Percentiles rank a stretch among this genome's conserved stretches.
Evolutionary conservation across 2,797 vertebrate genomes (phyloP).

Genomic region (Chaetodon trifasciatus): DNA sequence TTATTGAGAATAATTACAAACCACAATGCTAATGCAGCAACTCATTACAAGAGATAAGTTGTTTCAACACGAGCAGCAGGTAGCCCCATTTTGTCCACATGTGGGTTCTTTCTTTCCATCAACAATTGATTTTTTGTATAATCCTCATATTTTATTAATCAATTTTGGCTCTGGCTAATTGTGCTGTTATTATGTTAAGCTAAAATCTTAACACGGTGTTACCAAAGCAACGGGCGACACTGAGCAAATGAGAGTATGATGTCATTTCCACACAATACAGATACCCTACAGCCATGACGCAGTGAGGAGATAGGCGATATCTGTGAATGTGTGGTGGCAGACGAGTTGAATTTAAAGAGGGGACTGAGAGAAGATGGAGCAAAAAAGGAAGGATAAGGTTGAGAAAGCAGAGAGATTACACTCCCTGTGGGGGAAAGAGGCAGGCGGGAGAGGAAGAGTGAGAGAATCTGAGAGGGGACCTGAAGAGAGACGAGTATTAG

Average conservation of each 20-base stretch:
- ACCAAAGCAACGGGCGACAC: slow-evolving; percentile 44
- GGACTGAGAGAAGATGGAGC: slow-evolving; percentile 40
- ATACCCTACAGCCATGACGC: slow-evolving; percentile 38
- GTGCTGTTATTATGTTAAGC: slow-evolving; percentile 20
- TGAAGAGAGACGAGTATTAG: slow-evolving; percentile 39
- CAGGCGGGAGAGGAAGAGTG: not conserved
- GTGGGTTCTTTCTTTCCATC: not conserved
- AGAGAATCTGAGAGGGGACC: slow-evolving; percentile 6
- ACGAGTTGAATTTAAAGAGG: slow-evolving; percentile 56
- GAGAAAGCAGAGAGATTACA: slow-evolving; percentile 65
- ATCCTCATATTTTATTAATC: slow-evolving; percentile 30
- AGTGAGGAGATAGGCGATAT: slow-evolving; percentile 21
- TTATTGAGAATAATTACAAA: slow-evolving; percentile 5
- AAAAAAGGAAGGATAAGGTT: slow-evolving; percentile 50
- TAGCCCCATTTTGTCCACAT: not conserved
- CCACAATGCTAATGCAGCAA: not conserved
- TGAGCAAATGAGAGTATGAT: slow-evolving; percentile 41
- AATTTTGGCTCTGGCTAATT: slow-evolving; percentile 1
- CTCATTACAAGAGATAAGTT: not conserved
- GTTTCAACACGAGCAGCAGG: not conserved
- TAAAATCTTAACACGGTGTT: slow-evolving; percentile 20
- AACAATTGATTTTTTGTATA: not conserved
- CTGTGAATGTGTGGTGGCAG: not conserved
- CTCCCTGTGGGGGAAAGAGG: slow-evolving; percentile 24
- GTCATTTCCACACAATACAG: slow-evolving; percentile 45